Evolutionary conservation across 2,888 invertebrate species (phyloP), one percentile per base, ranked within the genome.

Genomic region (Apeira syringaria): DNA sequence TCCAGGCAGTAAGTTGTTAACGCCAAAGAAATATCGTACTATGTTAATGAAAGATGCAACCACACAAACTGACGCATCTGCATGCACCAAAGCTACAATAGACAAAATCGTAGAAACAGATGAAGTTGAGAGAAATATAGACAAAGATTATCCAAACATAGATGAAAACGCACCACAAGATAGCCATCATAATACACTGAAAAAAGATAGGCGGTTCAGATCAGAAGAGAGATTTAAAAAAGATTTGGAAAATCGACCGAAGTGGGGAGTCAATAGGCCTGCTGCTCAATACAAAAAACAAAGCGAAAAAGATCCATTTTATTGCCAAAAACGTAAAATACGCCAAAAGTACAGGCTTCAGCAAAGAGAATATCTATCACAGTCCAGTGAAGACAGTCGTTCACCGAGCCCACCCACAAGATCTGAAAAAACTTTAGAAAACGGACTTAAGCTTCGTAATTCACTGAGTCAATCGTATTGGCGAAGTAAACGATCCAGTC

Each of bases 281-380:
- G 93, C 94, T 12, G 95, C 95, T 5, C 94, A 96, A 61, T 97
- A 97, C 68, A 92, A 96, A 46, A 97, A 97, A 68, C 97, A 97
- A 80, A 97, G 97, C 66, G 97, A 97, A 74, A 95, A 97, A 64
- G 97, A 97, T 85, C 96, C 96, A 0, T 93, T 95, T 72, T 96
- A 96, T 62, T 92, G 93, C 47, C 93, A 94, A 73, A 92, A 93
- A 68, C 86, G 93, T 50, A 94, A 95, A 75, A 80, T 93, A 38
- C 86, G 93, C 9, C 92, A 93, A 64, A 92, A 93, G 71, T 90
- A 92, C 53, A 91, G 94, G 45, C 90, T 92, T 35, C 92, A 91
- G 69, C 80, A 79, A 11, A 80, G 90, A 53, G 88, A 90, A 53
- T 91, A 91, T 61, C 65, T 90, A 40, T 90, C 91, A 9, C 91